phyloP scores from a whole-genome alignment of 2,113 vertebrate species.

The Eulacestoma nigropectus region DNA sequence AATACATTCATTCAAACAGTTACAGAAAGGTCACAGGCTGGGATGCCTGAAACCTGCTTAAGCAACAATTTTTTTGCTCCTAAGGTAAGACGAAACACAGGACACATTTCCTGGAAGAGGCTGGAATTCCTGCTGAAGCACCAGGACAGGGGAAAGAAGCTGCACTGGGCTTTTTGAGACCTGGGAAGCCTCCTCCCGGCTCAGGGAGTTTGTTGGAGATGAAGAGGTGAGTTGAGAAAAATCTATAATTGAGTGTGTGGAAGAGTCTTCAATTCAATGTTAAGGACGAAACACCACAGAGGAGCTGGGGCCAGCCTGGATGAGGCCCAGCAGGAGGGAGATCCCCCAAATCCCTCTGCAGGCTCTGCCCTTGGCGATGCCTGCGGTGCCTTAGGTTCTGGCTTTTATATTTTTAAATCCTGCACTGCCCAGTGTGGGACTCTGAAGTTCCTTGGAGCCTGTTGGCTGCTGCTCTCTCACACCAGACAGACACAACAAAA shows the following conservation, averaged over 20 bases:
- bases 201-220: background rate
- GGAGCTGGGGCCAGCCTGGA: background rate
- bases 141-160: background rate
- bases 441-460: too few relatives aligned
- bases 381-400: too few relatives aligned
- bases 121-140: background rate
- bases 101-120: background rate
- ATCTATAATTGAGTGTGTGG: background rate
- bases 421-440: too few relatives aligned
- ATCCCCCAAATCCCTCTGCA: background rate
- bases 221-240: background rate
- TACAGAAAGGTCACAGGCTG: constrained; percentile 40
- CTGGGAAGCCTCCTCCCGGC: background rate
- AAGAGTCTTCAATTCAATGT: background rate
- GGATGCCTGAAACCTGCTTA: constrained; percentile 39
- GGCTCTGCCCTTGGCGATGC: background rate
- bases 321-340: background rate
- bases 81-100: background rate
- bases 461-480: too few relatives aligned
- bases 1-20: constrained; percentile 31
- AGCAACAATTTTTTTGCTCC: constrained; percentile 29
- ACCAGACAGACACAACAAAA: too few relatives aligned
- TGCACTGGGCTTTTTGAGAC: background rate
- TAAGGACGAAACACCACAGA: background rate
- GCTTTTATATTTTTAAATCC: too few relatives aligned